These are phyloP conservation scores for Campoplex nolae DNA, from an alignment of 2,888 invertebrate genomes.

Conservation along the genomic window DNA sequence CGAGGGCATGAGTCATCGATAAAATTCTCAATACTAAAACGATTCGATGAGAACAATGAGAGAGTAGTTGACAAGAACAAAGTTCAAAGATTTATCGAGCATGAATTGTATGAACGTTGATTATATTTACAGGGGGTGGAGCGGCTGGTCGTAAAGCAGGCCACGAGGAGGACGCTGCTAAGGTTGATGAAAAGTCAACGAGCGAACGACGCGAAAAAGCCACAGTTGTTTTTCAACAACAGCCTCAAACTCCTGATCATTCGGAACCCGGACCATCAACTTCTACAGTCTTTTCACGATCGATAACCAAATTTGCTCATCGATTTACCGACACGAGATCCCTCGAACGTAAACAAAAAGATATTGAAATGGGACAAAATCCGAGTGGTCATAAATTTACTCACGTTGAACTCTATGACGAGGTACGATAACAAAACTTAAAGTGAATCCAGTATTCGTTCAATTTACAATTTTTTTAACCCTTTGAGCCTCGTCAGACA, in stretches of 20 bases:
- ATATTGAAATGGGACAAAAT: slow-evolving; percentile 74
- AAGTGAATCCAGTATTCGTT: not conserved
- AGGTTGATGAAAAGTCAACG: slow-evolving; percentile 34
- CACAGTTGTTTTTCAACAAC: slow-evolving; percentile 23
- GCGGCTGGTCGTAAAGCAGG: slow-evolving; percentile 34
- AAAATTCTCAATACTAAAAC: not conserved
- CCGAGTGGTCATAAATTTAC: slow-evolving; percentile 71
- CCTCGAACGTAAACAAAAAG: slow-evolving; percentile 60
- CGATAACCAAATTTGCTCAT: slow-evolving; percentile 26
- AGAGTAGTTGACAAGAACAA: not conserved
- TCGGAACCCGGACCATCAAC: slow-evolving; percentile 63
- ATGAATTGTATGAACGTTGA: not conserved
- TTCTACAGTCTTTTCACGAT: slow-evolving; percentile 39
- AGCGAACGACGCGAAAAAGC: slow-evolving; percentile 30
- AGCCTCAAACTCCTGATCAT: slow-evolving; percentile 24
- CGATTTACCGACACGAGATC: slow-evolving; percentile 35
- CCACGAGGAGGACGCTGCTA: slow-evolving; percentile 10
- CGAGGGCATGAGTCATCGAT: not conserved
- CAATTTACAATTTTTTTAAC: not conserved
- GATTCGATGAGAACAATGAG: slow-evolving; percentile 8
- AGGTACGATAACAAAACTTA: slow-evolving; percentile 65
- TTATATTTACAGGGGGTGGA: slow-evolving; percentile 58
- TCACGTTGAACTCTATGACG: slow-evolving; percentile 70
- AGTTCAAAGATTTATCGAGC: slow-evolving; percentile 12
- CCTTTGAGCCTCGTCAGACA: not conserved